These are phyloP conservation scores for Parambassis ranga DNA, from an alignment of 2,797 vertebrate species.

Conservation along the genomic window DNA sequence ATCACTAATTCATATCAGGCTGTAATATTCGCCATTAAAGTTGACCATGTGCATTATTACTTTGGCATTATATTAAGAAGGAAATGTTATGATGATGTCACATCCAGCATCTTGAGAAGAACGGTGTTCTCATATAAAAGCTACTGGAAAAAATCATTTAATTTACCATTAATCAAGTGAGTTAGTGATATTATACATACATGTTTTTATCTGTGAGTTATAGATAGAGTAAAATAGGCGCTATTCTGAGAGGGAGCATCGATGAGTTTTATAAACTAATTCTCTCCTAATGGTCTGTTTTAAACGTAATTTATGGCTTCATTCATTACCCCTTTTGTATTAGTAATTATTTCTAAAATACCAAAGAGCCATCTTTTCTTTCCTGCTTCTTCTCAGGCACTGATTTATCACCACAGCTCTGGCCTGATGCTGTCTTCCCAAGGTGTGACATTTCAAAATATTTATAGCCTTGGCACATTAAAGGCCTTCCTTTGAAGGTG, in stretches of 20 bases:
- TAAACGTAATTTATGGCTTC: constrained; percentile 96
- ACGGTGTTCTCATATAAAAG: constrained; percentile 62
- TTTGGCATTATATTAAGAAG: constrained; percentile 17
- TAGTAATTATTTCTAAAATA: constrained; percentile 99
- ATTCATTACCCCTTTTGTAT: constrained; percentile 99
- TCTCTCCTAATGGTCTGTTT: constrained; percentile 94
- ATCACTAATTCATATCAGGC: constrained; percentile 14
- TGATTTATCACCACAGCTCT: constrained; percentile 90
- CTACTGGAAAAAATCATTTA: constrained; percentile 83
- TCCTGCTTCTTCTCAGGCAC: constrained; percentile 85
- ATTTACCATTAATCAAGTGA: constrained; percentile 87
- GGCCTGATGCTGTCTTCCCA: constrained; percentile 96
- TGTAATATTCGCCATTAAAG: constrained; percentile 35
- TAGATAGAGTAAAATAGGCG: constrained; percentile 83
- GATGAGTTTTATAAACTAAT: constrained; percentile 99
- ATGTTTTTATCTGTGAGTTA: constrained; percentile 85
- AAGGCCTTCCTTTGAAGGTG: constrained; percentile 99
- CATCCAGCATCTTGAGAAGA: constrained; percentile 13
- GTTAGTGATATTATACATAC: constrained; percentile 80
- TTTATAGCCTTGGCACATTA: constrained; percentile 99
- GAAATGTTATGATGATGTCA: constrained; percentile 38
- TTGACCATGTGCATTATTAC: constrained; percentile 28
- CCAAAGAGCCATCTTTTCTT: constrained; percentile 98
- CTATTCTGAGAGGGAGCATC: constrained; percentile 86
- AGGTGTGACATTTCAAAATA: constrained; percentile 99